Base-by-base conservation (phyloP, 2,888 invertebrate genomes). In the Acanthococcus lagerstroemiae region DNA sequence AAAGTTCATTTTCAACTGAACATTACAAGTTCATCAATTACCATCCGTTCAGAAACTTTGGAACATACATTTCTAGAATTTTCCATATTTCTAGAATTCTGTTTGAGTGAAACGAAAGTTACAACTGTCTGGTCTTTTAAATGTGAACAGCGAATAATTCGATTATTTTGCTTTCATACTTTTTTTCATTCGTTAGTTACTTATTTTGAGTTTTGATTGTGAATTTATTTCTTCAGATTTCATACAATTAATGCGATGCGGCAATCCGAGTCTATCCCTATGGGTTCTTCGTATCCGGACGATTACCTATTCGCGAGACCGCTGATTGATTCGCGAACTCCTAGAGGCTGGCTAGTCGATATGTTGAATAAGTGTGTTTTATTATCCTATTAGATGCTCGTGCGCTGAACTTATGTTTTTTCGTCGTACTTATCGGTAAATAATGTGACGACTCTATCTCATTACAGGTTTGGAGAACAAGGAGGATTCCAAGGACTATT, bases 301-400 rank as follows among this genome's bases (percentile, higher is more conserved):
- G 70, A 86, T 86, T 74, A 87, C 73, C 76, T 84, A 71, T 83
- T 78, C 75, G 90, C 92, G 30, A 80, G 84, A 72, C 86, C 90
- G 65, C 83, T 86, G 30, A 78, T 81, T 54, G 95, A 95, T 78
- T 84, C 87, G 65, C 84, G 95, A 73, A 86, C 85, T 72, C 90
- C 92, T 15, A 84, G 91, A 71, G 95, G 95, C 67, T 96, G 95
- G 95, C 84, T 96, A 70, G 94, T 95, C 68, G 95, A 96, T 81
- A 82, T 96, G 70, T 88, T 96, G 69, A 96, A 96, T 81, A 83
- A 82, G 82, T 84, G 77, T 74, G 76, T 76, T 52, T 37, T 52
- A 15, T 4, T 15, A 7, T 3, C 21, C 24, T 4, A 24, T 12
- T 22, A 12, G 52, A 22, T 2, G 19, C 48, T 37, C 3, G n/a